These are phyloP conservation scores for Amyelois transitella DNA, from an alignment of 1,140 invertebrate genomes.

Conservation along the genomic window DNA sequence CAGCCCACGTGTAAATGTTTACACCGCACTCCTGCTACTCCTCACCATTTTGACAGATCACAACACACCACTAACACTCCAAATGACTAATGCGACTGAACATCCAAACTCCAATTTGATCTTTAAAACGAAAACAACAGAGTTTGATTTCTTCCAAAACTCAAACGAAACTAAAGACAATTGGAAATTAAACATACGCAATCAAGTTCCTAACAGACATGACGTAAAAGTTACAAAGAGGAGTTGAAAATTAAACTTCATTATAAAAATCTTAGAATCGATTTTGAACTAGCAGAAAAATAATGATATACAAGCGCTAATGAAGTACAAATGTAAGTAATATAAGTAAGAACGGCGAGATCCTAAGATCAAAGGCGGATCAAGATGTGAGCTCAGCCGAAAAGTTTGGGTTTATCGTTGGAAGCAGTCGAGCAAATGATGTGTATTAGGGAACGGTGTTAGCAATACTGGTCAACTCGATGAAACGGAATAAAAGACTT, in stretches of 20 bases:
- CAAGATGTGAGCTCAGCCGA: conserved; percentile 35
- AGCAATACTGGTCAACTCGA: neutral
- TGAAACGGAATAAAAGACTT: neutral
- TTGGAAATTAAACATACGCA: neutral
- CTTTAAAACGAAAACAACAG: neutral
- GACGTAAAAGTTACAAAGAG: neutral
- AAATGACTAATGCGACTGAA: conserved; percentile 1
- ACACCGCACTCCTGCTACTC: conserved; percentile 60
- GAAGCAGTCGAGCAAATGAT: neutral
- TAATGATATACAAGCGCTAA: conserved; percentile 10
- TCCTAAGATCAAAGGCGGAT: conserved; percentile 64
- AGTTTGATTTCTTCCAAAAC: neutral
- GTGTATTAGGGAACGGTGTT: neutral
- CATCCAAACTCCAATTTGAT: neutral
- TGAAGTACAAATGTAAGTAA: conserved; percentile 40
- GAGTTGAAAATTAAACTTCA: neutral
- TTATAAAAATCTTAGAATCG: neutral
- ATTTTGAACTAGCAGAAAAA: neutral
- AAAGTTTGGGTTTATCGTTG: conserved; percentile 37
- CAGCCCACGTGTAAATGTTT: conserved; percentile 47
- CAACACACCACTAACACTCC: conserved; percentile 17
- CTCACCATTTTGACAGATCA: conserved; percentile 63
- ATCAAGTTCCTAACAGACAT: neutral
- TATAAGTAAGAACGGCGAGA: conserved; percentile 65
- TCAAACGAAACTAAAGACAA: neutral